Percentiles rank a stretch among this genome's conserved stretches.
Evolutionary conservation across 2,888 invertebrate genomes (phyloP).

Genomic region (Drymonia ruficornis): DNA sequence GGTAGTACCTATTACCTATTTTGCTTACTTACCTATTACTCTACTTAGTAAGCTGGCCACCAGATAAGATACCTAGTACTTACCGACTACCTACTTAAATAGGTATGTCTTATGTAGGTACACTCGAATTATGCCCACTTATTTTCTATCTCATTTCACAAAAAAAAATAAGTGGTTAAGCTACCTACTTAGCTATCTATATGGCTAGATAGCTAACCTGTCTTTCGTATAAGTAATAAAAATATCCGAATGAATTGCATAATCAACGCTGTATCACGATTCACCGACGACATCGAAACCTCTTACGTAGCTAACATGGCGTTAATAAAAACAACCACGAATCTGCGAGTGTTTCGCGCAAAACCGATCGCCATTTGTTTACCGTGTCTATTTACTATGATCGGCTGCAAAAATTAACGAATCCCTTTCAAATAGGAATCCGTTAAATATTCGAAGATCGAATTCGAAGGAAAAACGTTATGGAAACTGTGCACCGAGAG

Average conservation of each 20-base stretch:
- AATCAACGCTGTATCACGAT: slow-evolving; percentile 5
- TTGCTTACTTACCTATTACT: too few relatives aligned
- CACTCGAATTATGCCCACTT: too few relatives aligned
- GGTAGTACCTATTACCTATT: too few relatives aligned
- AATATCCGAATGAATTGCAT: slow-evolving; percentile 3
- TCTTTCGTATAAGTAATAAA: neutral
- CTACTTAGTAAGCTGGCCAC: too few relatives aligned
- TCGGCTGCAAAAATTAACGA: slow-evolving; percentile 37
- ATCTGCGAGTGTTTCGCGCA: neutral
- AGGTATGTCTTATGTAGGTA: too few relatives aligned
- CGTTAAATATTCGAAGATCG: slow-evolving; percentile 81
- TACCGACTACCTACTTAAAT: too few relatives aligned
- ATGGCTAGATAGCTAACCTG: too few relatives aligned
- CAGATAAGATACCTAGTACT: too few relatives aligned
- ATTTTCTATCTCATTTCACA: too few relatives aligned
- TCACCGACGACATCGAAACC: slow-evolving; percentile 40
- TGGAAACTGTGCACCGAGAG: slow-evolving; percentile 48
- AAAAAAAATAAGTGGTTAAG: too few relatives aligned
- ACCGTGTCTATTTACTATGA: slow-evolving; percentile 12
- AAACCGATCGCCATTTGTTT: slow-evolving; percentile 9
- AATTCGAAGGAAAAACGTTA: slow-evolving; percentile 82
- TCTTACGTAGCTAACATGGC: slow-evolving; percentile 14
- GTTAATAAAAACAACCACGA: slow-evolving; percentile 3
- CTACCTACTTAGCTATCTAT: too few relatives aligned
- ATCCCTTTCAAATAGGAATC: slow-evolving; percentile 68